A percentile compares a stretch with the other conserved stretches of the same genome.
Conservation (phyloP, 2,113 vertebrate species). For the Xiphophorus hellerii region DNA sequence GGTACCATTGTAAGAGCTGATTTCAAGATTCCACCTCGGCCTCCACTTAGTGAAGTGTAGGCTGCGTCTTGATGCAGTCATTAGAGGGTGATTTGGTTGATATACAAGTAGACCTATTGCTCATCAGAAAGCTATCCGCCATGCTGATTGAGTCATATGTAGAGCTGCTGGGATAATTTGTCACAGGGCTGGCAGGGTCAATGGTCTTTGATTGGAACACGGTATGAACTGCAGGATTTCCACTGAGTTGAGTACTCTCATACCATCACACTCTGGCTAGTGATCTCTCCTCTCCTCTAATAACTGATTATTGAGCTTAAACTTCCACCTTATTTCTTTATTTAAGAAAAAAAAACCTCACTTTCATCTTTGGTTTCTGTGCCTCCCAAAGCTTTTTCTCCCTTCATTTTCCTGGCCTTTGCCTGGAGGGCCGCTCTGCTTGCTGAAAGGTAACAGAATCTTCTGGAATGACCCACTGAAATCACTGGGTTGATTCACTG, state of each 20-base stretch:
- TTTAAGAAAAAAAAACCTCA: slow-evolving; percentile 29
- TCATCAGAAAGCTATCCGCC: slow-evolving; percentile 69
- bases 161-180: slow-evolving; percentile 76
- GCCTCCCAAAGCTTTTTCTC: neutral
- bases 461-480: slow-evolving; percentile 76
- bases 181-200: slow-evolving; percentile 71
- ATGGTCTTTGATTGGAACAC: slow-evolving; percentile 72
- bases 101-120: slow-evolving; percentile 63
- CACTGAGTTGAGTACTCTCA: slow-evolving; percentile 54
- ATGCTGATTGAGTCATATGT: slow-evolving; percentile 74
- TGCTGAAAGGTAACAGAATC: slow-evolving; percentile 79
- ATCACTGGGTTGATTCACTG: slow-evolving; percentile 72
- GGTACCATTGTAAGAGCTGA: slow-evolving; percentile 45
- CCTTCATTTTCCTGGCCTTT: slow-evolving; percentile 60
- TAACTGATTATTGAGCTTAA: neutral
- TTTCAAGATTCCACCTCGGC: slow-evolving; percentile 47
- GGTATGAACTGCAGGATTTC: slow-evolving; percentile 65
- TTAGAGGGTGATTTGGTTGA: slow-evolving; percentile 66
- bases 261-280: slow-evolving; percentile 26
- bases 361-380: slow-evolving; percentile 16
- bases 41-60: slow-evolving; percentile 42
- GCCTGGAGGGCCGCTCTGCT: slow-evolving; percentile 65
- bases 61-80: slow-evolving; percentile 61
- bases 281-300: slow-evolving; percentile 36
- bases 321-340: slow-evolving; percentile 20